A percentile compares a stretch with the other conserved stretches of the same genome.
phyloP scores from a whole-genome alignment of 2,113 vertebrate genomes.

The Prionailurus bengalensis region DNA sequence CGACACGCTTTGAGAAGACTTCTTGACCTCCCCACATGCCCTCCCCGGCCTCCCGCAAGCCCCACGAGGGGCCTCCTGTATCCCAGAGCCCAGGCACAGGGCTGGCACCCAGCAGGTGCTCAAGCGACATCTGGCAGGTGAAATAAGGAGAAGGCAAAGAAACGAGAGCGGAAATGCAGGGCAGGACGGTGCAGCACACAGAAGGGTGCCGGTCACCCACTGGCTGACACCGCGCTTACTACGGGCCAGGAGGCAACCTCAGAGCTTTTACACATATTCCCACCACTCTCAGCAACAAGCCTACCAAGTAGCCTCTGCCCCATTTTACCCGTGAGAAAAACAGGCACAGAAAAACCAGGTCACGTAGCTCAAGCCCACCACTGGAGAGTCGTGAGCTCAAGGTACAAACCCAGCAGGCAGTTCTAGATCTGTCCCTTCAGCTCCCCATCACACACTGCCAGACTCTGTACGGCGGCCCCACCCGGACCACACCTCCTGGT shows the following conservation, averaged over 20 bases:
- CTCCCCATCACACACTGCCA: fast-evolving
- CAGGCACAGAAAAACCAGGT: not conserved
- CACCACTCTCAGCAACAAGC: not conserved
- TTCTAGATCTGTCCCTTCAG: not conserved
- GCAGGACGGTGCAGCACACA: too few relatives aligned
- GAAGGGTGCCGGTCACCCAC: not conserved
- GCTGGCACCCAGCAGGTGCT: not conserved
- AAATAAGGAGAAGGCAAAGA: not conserved
- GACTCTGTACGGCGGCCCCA: too few relatives aligned
- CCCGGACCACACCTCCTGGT: too few relatives aligned
- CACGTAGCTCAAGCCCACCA: not conserved
- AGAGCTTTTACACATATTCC: not conserved
- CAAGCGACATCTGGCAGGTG: not conserved
- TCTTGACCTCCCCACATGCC: not conserved
- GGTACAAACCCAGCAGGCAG: not conserved
- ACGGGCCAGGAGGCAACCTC: not conserved
- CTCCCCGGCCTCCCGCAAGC: not conserved
- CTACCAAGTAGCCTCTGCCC: not conserved
- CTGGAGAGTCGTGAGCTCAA: not conserved
- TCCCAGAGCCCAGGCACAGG: not conserved
- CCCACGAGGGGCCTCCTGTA: not conserved
- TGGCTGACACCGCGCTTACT: fast-evolving
- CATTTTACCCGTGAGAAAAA: not conserved
- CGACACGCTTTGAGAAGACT: not conserved
- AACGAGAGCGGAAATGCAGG: not conserved